Evolutionary conservation across 1,140 invertebrate genomes (phyloP), one percentile per base, ranked within the genome.

Genomic region (Drosophila punjabiensis): DNA sequence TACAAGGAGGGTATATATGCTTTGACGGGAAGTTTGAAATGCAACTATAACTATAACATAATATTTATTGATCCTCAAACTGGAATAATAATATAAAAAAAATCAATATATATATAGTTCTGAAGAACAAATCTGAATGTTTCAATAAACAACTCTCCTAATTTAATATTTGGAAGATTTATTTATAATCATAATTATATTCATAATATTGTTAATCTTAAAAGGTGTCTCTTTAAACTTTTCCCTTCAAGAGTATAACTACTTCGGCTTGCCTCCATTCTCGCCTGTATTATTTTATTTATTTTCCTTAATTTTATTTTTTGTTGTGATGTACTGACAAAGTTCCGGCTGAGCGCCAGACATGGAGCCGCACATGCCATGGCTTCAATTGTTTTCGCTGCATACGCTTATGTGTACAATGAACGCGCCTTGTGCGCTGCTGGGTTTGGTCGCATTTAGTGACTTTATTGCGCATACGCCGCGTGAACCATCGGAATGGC

Each of bases 391-490:
- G 50, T 60, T 75, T 55, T 65, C 18, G 48, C 24, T 79, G 77
- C 77, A 79, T 79, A 71, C 37, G 59, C 61, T 79, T 79, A 79
- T 79, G 59, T 68, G 68, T 71, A 82, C 80, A 84, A 59, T 81
- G 77, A 84, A 68, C 82, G 77, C 78, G 65, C 61, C 68, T 87
- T 76, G 62, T 76, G 70, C 76, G 76, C 64, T 60, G 73, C 67
- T 62, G 61, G 79, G 79, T 43, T 70, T 69, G 50, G 76, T 79
- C 63, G 60, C 66, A 53, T 82, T 66, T 70, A 47, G 56, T 78
- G 71, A 76, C 70, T 76, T 63, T 68, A 70, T 88, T 89, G 85
- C 84, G 81, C 84, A 88, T 88, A 88, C 84, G 84, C 81, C 85
- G 74, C 73, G 77, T 88, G 81, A 50, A 73, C 85, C 81, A 74